Base-by-base conservation (phyloP, 2,888 invertebrate genomes). In the Itoplectis maculator region DNA sequence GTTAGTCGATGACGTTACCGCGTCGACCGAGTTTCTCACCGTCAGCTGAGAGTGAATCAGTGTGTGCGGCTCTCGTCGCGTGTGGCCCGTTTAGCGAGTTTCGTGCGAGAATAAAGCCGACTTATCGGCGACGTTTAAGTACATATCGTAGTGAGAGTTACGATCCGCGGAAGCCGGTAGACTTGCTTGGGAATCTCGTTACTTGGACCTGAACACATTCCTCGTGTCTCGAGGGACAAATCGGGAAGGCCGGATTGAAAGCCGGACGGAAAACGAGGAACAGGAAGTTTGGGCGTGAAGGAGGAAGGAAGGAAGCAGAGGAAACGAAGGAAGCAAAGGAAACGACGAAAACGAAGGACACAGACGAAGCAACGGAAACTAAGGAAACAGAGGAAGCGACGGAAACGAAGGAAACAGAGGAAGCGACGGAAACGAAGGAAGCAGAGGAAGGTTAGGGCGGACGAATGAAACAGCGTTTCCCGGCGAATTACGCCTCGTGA, bases 1-100 rank as follows among this genome's bases (percentile, higher is more conserved):
- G 54, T 72, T 68, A 29, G 65, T 78, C 69, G 78, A 82, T 70
- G 78, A 78, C 69, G 73, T 74, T 13, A 29, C 29, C 29, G 29
- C 15, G 74, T 78, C 81, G 78, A 20, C 54, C 63, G 54, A 70
- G 69, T 73, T 77, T 73, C 56, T 70, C 56, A 65, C 49, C 77
- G 56, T 82, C 74, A 77, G 81, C 77, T 81, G 81, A 81, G 81
- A 81, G 81, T 81, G 66, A 73, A 51, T 63, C 63, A 66, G 42
- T 20, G 0, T 13, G n/a, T 13, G 45, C 45, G 13, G 13, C 45
- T 8, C 13, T 3, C 2, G 47, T 47, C 0, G 15, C 6, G 15
- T 5, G n/a, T 45, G n/a, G 0, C 45, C 13, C 1, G n/a, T 45
- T 45, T 49, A 2, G 18, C 49, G 49, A 49, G 18, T n/a, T n/a